Percentiles rank a stretch among this genome's conserved stretches.
phyloP scores from a whole-genome alignment of 1,140 invertebrate species.

The Musca domestica region DNA sequence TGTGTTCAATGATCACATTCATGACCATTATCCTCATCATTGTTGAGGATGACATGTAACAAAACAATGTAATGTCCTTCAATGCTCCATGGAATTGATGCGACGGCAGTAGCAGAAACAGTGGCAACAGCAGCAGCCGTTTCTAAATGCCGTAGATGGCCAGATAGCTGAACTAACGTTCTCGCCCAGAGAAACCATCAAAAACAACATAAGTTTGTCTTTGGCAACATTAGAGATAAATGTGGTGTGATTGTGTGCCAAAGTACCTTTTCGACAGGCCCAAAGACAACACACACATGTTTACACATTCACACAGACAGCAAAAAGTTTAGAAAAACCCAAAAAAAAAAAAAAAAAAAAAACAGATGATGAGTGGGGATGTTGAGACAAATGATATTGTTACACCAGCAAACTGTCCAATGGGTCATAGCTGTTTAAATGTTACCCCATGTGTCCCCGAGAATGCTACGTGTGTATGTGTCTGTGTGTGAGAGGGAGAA shows the following conservation, averaged over 20 bases:
- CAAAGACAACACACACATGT: no score
- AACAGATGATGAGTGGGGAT: background rate
- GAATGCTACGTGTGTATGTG: background rate
- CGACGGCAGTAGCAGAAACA: no score
- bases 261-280: conserved; percentile 4
- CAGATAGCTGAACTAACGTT: no score
- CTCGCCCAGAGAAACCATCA: conserved; percentile 1
- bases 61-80: no score
- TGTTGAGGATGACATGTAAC: background rate
- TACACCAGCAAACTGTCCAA: no score
- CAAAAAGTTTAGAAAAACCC: no score
- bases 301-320: no score
- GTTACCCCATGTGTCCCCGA: background rate
- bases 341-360: no score
- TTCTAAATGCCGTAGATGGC: no score
- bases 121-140: no score
- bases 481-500: background rate
- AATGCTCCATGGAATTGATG: no score
- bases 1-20: conserved; percentile 5
- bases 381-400: conserved; percentile 8
- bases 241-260: conserved; percentile 3
- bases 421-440: no score
- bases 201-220: conserved; percentile 16
- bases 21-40: conserved; percentile 10
- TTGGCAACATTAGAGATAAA: conserved; percentile 9